Conservation (phyloP, 1,140 invertebrate genomes). For the Drosophila ercepeae region DNA sequence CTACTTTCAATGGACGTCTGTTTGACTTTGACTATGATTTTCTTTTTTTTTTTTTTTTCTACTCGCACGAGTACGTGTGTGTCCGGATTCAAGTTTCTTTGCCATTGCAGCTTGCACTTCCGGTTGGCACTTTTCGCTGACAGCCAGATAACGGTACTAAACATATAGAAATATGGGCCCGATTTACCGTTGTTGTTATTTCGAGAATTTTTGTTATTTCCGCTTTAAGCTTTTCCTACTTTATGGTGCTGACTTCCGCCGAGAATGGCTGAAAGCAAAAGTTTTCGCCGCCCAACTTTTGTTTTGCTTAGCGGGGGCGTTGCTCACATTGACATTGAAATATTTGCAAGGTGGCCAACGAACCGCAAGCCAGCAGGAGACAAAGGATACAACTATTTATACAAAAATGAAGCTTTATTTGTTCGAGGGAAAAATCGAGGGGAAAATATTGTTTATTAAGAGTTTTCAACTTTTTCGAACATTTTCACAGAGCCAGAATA, state of each 20-base stretch:
- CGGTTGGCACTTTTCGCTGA: slow-evolving; percentile 41
- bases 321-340: slow-evolving; percentile 69
- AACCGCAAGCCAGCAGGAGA: slow-evolving; percentile 25
- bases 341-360: slow-evolving; percentile 42
- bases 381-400: slow-evolving; percentile 24
- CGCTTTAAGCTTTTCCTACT: slow-evolving; percentile 59
- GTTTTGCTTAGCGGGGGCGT: slow-evolving; percentile 11
- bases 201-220: slow-evolving; percentile 69
- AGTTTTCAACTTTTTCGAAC: not conserved
- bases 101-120: slow-evolving; percentile 61
- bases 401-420: not conserved
- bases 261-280: slow-evolving; percentile 48
- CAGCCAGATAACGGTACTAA: slow-evolving; percentile 36
- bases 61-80: not conserved
- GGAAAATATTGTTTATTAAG: not conserved
- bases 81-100: slow-evolving; percentile 19
- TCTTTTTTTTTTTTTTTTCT: slow-evolving; percentile 33
- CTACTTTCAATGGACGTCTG: slow-evolving; percentile 42
- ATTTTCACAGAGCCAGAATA: not conserved
- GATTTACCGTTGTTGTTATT: slow-evolving; percentile 55
- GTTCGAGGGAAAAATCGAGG: no score
- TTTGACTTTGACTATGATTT: slow-evolving; percentile 50
- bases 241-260: slow-evolving; percentile 65
- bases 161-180: slow-evolving; percentile 37
- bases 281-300: slow-evolving; percentile 46